Conservation (phyloP, 2,888 invertebrate genomes). For the Tholera decimalis region DNA sequence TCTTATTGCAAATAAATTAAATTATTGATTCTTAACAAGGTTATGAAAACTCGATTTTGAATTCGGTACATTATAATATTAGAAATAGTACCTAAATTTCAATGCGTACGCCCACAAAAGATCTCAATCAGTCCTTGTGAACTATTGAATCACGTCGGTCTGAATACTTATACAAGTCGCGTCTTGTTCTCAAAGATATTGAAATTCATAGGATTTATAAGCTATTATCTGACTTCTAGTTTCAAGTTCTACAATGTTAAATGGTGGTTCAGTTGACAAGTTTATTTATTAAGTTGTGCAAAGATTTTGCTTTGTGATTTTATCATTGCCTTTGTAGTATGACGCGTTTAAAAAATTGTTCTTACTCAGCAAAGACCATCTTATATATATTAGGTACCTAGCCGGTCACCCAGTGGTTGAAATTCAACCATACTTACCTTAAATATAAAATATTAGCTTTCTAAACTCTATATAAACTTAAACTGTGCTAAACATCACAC, state of each 20-base stretch:
- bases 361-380: too few species aligned
- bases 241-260: constrained; percentile 1
- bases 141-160: constrained; percentile 26
- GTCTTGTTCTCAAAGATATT: constrained; percentile 35
- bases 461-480: too few species aligned
- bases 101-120: constrained; percentile 18
- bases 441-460: too few species aligned
- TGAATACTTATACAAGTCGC: constrained; percentile 25
- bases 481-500: too few species aligned
- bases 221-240: constrained; percentile 37
- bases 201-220: constrained; percentile 47
- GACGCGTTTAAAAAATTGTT: too few species aligned
- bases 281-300: constrained; percentile 11
- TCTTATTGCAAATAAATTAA: too few species aligned
- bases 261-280: constrained; percentile 7
- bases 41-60: neutral
- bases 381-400: too few species aligned
- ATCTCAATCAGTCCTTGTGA: constrained; percentile 28
- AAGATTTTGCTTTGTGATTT: neutral
- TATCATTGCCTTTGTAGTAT: too few species aligned
- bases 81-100: constrained; percentile 15
- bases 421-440: too few species aligned
- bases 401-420: too few species aligned
- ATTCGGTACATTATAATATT: neutral
- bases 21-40: neutral